Evolutionary conservation across 1,140 invertebrate species (phyloP).

Genomic region (Periplaneta americana): DNA sequence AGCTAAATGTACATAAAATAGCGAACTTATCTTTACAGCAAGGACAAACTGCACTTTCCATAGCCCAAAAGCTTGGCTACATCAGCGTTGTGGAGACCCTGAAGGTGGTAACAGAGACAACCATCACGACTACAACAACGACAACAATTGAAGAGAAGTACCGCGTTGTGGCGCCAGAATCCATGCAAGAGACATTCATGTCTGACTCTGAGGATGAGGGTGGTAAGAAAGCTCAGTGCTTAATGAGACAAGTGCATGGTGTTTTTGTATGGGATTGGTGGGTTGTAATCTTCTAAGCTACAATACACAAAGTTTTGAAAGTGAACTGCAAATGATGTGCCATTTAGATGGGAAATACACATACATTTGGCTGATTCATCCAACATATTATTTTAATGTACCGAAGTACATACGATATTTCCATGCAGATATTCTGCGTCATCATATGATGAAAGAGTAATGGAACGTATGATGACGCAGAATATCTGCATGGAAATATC

Average conservation of each 20-base stretch:
- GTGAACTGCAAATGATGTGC: background rate
- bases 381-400: no score
- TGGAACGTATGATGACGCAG: no score
- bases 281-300: background rate
- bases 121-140: conserved; percentile 64
- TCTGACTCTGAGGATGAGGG: conserved; percentile 99
- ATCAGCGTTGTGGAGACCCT: conserved; percentile 97
- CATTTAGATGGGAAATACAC: no score
- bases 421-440: no score
- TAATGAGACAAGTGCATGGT: background rate
- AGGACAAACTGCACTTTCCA: conserved; percentile 93
- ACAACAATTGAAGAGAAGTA: conserved; percentile 86
- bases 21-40: conserved; percentile 65
- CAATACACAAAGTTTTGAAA: background rate
- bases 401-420: no score
- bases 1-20: no score
- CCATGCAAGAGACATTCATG: conserved; percentile 98
- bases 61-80: conserved; percentile 94
- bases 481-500: no score
- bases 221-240: conserved; percentile 49
- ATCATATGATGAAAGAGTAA: no score
- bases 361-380: no score
- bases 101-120: conserved; percentile 91
- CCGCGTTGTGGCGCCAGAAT: conserved; percentile 92
- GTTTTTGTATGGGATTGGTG: background rate